phyloP scores from a whole-genome alignment of 2,888 invertebrate species.

The Cheiracanthium punctorium region DNA sequence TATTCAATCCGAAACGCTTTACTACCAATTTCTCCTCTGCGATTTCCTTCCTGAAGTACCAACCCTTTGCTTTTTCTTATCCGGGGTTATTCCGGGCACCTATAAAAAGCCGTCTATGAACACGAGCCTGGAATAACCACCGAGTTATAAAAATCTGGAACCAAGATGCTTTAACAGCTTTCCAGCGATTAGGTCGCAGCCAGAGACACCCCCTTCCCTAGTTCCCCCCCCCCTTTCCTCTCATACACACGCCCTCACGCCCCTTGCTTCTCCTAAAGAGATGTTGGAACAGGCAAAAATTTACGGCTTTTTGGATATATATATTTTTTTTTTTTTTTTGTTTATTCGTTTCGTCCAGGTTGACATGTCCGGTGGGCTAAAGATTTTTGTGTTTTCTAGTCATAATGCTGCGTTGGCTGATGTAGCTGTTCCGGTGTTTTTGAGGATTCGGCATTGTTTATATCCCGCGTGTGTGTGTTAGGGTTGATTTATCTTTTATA shows the following conservation, averaged over 20 bases:
- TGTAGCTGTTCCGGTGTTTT: too few species aligned
- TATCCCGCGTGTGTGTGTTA: too few species aligned
- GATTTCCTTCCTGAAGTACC: not conserved
- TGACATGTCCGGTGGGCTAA: not conserved
- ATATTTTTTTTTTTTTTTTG: not conserved
- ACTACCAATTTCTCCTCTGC: not conserved
- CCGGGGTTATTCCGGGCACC: not conserved
- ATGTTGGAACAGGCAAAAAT: not conserved
- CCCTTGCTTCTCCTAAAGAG: too few species aligned
- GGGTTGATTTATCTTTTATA: too few species aligned
- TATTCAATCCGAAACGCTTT: not conserved
- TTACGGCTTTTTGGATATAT: not conserved
- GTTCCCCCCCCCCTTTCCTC: too few species aligned
- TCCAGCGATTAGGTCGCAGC: slow-evolving; percentile 19
- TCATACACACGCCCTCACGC: too few species aligned
- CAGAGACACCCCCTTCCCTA: not conserved
- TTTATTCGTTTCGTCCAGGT: not conserved
- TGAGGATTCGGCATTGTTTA: too few species aligned
- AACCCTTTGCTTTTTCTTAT: not conserved
- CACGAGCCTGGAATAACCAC: not conserved
- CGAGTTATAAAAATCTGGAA: slow-evolving; percentile 30
- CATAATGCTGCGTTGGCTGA: too few species aligned
- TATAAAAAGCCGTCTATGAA: not conserved
- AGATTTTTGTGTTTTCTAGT: not conserved
- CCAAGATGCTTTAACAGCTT: slow-evolving; percentile 27